Evolutionary conservation across 2,888 invertebrate species (phyloP).

Genomic region (Teinopalpus imperialis): DNA sequence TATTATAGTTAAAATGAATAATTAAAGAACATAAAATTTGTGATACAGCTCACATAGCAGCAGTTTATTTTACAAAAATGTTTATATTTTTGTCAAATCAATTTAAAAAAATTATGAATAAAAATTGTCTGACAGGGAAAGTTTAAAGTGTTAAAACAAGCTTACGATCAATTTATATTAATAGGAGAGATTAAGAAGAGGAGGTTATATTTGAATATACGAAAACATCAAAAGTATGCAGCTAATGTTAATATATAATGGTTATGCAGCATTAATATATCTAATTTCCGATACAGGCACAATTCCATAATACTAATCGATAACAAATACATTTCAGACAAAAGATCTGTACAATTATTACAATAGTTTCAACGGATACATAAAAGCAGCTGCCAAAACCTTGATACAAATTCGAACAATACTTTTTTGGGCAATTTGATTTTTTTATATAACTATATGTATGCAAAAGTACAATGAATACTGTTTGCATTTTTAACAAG

Average conservation of each 20-base stretch:
- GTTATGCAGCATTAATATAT: slow-evolving; percentile 13
- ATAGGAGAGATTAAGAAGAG: no score
- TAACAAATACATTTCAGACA: slow-evolving; percentile 4
- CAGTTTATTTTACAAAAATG: no score
- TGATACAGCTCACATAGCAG: no score
- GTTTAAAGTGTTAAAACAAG: no score
- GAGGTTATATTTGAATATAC: slow-evolving; percentile 11
- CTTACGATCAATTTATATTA: no score
- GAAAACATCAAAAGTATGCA: slow-evolving; percentile 16
- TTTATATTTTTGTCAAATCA: no score
- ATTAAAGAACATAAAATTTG: no score
- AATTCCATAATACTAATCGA: slow-evolving; percentile 14
- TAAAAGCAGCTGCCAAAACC: neutral
- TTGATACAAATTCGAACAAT: slow-evolving; percentile 1
- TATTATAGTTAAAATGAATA: no score
- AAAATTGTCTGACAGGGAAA: no score
- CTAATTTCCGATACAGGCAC: slow-evolving; percentile 21
- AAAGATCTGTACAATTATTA: slow-evolving; percentile 13
- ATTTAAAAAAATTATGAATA: no score
- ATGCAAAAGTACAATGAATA: neutral
- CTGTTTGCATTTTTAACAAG: slow-evolving; percentile 1
- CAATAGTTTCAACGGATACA: slow-evolving; percentile 1
- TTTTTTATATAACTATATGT: neutral
- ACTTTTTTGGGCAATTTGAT: neutral
- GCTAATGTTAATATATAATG: slow-evolving; percentile 11